phyloP scores from a whole-genome alignment of 1,140 invertebrate genomes.

The Philopotamus ludificatus region DNA sequence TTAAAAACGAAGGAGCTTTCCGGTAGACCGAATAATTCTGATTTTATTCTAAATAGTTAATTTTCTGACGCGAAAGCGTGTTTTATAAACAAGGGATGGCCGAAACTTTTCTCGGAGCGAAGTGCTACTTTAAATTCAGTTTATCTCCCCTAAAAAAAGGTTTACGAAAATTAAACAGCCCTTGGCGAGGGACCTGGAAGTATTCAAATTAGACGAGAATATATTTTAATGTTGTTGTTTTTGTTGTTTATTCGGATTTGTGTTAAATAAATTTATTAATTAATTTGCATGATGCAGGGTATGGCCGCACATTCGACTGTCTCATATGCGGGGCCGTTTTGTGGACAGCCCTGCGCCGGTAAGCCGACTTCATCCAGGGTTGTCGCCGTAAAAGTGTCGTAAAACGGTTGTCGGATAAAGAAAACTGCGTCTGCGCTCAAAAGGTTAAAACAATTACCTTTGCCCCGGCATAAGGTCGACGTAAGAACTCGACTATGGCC shows the following conservation, averaged over 20 bases:
- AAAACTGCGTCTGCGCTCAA: slow-evolving; percentile 15
- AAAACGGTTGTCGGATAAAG: slow-evolving; percentile 25
- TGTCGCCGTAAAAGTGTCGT: slow-evolving; percentile 25
- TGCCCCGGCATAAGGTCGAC: slow-evolving; percentile 3
- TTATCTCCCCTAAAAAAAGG: no score
- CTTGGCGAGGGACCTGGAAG: no score
- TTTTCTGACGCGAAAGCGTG: no score
- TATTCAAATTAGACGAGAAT: not conserved
- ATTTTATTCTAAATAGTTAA: no score
- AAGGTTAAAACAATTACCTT: slow-evolving; percentile 33
- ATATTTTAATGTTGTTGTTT: not conserved
- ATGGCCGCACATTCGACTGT: not conserved
- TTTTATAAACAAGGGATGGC: no score
- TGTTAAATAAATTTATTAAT: not conserved
- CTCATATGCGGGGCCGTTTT: not conserved
- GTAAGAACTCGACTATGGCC: not conserved
- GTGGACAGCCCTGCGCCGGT: slow-evolving; percentile 11
- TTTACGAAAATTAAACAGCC: no score
- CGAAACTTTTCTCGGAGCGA: no score
- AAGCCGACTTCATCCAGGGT: slow-evolving; percentile 17
- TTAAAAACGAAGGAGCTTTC: no score
- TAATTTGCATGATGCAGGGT: not conserved
- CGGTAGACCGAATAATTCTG: no score
- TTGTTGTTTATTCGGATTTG: not conserved
- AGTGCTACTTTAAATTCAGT: no score